These are phyloP conservation scores for Tokudaia tokunoshimensis DNA, from an alignment of 2,797 vertebrate genomes.

Conservation along the genomic window DNA sequence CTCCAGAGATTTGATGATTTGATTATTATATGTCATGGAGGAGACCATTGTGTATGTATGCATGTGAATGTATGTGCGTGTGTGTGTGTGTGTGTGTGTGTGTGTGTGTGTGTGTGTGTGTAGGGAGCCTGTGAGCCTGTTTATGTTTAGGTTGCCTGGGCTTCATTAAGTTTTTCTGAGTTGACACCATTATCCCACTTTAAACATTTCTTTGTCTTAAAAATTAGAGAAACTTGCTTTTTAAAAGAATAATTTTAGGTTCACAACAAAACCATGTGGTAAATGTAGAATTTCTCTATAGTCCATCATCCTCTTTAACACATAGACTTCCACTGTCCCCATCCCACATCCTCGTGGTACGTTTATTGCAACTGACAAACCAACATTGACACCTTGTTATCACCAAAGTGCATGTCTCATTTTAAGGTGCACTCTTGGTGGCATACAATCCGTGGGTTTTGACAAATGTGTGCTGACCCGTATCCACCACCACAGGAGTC, in stretches of 20 bases:
- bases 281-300: neutral
- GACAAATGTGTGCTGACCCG: neutral
- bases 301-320: neutral
- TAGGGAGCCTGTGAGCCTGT: neutral
- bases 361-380: neutral
- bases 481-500: neutral
- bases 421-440: neutral
- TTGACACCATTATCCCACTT: conserved; percentile 12
- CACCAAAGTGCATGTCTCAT: neutral
- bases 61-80: too few species aligned
- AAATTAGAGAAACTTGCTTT: neutral
- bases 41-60: neutral
- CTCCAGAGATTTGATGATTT: conserved; percentile 11
- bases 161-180: neutral
- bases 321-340: neutral
- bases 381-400: neutral
- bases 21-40: neutral
- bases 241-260: neutral
- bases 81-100: neutral
- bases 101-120: neutral
- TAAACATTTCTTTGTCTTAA: conserved; percentile 26
- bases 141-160: neutral
- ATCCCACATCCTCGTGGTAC: neutral
- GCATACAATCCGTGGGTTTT: neutral
- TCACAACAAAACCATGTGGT: neutral